These are phyloP conservation scores for Zoanthus sansibaricus DNA, from an alignment of 92 coral and sea anemone genomes.

Conservation along the genomic window DNA sequence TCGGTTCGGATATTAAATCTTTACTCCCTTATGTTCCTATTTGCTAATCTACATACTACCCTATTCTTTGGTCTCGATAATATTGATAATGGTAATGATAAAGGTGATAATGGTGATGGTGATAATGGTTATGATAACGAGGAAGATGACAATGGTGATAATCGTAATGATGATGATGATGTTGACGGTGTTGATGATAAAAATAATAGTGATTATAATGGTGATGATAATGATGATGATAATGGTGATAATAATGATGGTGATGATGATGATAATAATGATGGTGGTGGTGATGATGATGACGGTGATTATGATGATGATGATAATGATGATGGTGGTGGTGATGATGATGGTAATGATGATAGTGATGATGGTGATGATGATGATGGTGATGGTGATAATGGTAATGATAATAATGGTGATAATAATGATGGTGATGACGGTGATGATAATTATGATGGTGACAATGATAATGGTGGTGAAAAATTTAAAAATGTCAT, in stretches of 20 bases:
- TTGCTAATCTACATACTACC: too few species aligned
- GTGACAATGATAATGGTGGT: not conserved
- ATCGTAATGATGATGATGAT: not conserved
- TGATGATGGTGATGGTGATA: too few species aligned
- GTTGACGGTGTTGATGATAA: not conserved
- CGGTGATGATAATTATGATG: not conserved
- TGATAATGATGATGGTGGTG: not conserved
- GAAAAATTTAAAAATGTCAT: not conserved
- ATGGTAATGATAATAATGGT: not conserved
- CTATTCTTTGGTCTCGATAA: not conserved
- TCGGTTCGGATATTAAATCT: too few species aligned
- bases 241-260: too few species aligned
- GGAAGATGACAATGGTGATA: too few species aligned
- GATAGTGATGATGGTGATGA: not conserved
- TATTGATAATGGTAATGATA: too few species aligned
- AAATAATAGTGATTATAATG: not conserved
- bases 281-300: not conserved
- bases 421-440: not conserved
- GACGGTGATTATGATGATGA: too few species aligned
- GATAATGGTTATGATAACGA: too few species aligned
- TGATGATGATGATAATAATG: not conserved
- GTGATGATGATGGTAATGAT: not conserved
- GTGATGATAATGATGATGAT: too few species aligned
- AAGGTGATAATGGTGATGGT: not conserved
- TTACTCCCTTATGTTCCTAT: too few species aligned